Conservation (phyloP, 2,888 invertebrate species). For the Petrolisthes manimaculis region DNA sequence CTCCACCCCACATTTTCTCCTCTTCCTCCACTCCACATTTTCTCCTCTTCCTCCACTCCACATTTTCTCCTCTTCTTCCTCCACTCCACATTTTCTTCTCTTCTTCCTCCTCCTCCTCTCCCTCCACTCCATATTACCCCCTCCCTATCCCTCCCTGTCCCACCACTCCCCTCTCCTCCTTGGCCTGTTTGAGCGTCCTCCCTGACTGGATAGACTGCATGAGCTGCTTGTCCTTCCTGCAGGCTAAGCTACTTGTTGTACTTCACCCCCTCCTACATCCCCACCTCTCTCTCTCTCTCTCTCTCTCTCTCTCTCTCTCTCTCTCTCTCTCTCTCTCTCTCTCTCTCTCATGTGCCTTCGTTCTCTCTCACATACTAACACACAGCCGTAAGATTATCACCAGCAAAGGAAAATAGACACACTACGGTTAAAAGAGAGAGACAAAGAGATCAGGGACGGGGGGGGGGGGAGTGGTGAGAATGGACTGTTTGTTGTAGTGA, state of each 20-base stretch:
- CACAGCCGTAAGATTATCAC: background rate
- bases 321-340: background rate
- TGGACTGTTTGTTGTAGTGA: too few species aligned
- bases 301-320: slow-evolving; percentile 7
- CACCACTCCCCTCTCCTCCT: background rate
- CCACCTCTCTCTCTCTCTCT: background rate
- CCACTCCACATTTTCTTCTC: background rate
- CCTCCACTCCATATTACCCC: background rate
- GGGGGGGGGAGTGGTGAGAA: too few species aligned
- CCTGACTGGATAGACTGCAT: too few species aligned
- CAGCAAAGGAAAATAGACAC: too few species aligned
- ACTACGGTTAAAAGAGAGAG: too few species aligned
- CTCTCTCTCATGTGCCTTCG: too few species aligned
- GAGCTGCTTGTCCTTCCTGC: too few species aligned
- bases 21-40: background rate
- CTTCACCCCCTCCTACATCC: background rate
- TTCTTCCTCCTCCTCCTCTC: background rate
- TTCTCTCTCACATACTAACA: too few species aligned
- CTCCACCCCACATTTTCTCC: background rate
- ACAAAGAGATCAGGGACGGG: too few species aligned
- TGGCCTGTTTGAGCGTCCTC: too few species aligned
- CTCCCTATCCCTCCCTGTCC: background rate
- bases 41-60: background rate
- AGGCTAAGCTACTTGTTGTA: too few species aligned
- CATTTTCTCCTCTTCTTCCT: background rate